Base-by-base conservation (phyloP, 2,797 vertebrate species). In the Hipposideros larvatus region DNA sequence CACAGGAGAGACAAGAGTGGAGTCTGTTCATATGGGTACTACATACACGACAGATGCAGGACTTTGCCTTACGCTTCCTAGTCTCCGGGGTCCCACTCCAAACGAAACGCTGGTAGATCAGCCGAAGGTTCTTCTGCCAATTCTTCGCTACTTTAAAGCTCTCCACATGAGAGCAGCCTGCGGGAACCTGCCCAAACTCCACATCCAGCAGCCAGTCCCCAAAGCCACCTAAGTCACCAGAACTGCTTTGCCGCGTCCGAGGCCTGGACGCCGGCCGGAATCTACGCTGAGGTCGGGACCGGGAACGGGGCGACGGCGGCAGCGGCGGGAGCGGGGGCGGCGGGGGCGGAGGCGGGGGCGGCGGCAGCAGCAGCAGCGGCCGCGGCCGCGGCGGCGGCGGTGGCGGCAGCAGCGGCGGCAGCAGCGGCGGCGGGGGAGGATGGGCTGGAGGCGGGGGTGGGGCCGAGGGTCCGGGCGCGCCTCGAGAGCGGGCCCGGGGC, bases 21-120 rank as follows among this genome's bases (percentile, higher is more conserved):
- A 96, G 91, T 90, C 94, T 97, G 94, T 97, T 97, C 80, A 83
- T 92, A 51, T 94, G 94, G n/a, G 96, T 87, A 73, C 90, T 96
- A 94, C 95, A 96, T 13, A 95, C 63, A 34, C 68, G 86, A 74
- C 96, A 97, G 75, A 97, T 94, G 80, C 96, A 97, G 3, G 89
- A 79, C 65, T 96, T 95, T 51, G 91, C 95, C 71, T 95, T 97
- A 83, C 51, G 80, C 73, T 96, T 87, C 70, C 95, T 90, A 79
- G 89, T 94, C 51, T 97, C 92, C 8, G 70, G 75, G 37, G 91
- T 95, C 55, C 85, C 86, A 63, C 95, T 96, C 95, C 95, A 96
- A 92, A 96, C 48, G 18, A 96, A 97, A 74, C 86, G 85, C 51
- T 96, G 95, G 48, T 96, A 95, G 71, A 95, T 87, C 79, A 94